Evolutionary conservation across 1,140 invertebrate genomes (phyloP), one percentile per base, ranked within the genome.

Genomic region (Eriosoma lanigerum): DNA sequence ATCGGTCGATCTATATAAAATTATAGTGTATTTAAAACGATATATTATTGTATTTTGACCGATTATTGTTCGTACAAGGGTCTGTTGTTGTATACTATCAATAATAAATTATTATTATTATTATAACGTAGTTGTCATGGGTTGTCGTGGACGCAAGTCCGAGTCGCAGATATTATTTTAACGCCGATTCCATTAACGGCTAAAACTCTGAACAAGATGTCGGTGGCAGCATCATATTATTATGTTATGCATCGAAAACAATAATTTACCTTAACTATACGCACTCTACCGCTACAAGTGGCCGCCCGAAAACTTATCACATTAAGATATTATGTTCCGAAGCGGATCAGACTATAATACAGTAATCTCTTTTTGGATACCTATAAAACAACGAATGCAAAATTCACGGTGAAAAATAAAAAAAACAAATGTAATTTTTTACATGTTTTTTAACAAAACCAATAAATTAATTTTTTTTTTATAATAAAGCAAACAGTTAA

Each of bases 211-310:
- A 72, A 52, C 48, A 52, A 52, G 24, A 50, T 17, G 44, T 50
- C 46, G 68, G 9, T 9, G 46, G 46, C 1, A 0, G 15, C 15
- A 2, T 38, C 32, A 38, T 38, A 38, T 38, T 38, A 38, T 38
- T 38, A n/a, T n/a, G n/a, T n/a, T 50, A 32, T 12, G 24, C 24
- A 29, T 8, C 17, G 9, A 70, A 29, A 72, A 72, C 68, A 72
- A 72, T 72, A 72, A 72, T 52, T 72, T 21, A 32, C 48, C 48
- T 52, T 29, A 72, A 72, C 68, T 52, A 29, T 38, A 38, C 32
- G 8, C 32, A 38, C 32, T 38, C 3, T 3, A 38, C 46, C 68
- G 8, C 24, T 8, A 72, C 68, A 72, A 72, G 68, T 72, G 48
- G 48, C 24, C 48, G 48, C 24, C 48, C 9, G 24, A n/a, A 52